Conservation (phyloP, 92 coral and sea anemone species). For the Palythoa grandiflora region DNA sequence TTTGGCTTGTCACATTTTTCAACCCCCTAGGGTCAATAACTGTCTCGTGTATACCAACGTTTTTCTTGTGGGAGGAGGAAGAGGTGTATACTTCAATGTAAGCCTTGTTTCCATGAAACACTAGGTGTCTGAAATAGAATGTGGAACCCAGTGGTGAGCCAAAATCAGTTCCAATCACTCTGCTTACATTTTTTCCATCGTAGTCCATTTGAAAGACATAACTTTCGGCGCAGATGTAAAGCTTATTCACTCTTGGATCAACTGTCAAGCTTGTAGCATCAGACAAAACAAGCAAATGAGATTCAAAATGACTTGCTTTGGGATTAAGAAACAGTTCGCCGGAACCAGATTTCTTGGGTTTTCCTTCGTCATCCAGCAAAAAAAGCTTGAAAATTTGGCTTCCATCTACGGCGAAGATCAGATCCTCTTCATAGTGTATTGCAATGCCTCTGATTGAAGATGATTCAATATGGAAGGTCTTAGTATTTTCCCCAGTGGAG, state of each 20-base stretch:
- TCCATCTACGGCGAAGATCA: constrained; percentile 36
- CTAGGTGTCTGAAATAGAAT: background rate
- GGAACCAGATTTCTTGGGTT: constrained; percentile 34
- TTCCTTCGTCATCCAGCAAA: constrained; percentile 43
- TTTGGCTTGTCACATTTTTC: background rate
- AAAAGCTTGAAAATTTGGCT: constrained; percentile 4
- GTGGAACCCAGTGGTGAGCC: background rate
- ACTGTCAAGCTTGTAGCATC: constrained; percentile 1
- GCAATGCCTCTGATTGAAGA: constrained; percentile 22
- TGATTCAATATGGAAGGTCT: background rate
- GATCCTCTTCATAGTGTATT: constrained; percentile 48
- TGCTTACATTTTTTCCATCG: background rate
- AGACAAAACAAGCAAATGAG: background rate
- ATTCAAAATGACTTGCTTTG: constrained; percentile 33
- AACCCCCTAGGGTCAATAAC: background rate
- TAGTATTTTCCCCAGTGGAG: background rate
- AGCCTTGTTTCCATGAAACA: background rate
- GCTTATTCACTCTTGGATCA: background rate
- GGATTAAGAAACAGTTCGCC: constrained; percentile 36
- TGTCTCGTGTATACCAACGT: background rate
- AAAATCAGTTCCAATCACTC: background rate
- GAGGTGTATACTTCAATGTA: background rate
- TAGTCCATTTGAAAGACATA: constrained; percentile 12
- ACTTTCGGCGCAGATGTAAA: background rate
- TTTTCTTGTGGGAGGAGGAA: too few species aligned